Evolutionary conservation across 2,797 vertebrate species (phyloP).

Genomic region (Enteromius trimaculatus): DNA sequence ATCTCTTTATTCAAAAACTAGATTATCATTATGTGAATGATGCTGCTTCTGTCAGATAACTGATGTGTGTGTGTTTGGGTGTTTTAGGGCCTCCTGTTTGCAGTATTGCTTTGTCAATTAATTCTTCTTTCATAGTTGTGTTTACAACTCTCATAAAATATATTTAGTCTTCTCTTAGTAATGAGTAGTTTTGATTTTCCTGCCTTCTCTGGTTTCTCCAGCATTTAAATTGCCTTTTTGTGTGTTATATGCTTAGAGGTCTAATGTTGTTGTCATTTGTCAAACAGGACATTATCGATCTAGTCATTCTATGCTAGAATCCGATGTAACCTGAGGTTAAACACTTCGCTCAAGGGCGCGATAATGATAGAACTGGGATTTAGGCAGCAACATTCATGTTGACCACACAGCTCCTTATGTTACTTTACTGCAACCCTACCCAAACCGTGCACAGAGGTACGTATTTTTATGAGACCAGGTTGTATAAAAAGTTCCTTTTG

Average conservation of each 20-base stretch:
- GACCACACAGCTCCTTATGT: not conserved
- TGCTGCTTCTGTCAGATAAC: constrained; percentile 11
- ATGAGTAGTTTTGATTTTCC: not conserved
- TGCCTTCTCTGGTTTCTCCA: not conserved
- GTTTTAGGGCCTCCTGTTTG: not conserved
- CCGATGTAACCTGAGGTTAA: constrained; percentile 4
- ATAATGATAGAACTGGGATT: constrained; percentile 23
- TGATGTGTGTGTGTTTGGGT: not conserved
- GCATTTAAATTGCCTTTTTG: not conserved
- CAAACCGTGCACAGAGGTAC: too few relatives aligned
- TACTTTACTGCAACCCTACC: not conserved
- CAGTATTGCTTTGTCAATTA: not conserved
- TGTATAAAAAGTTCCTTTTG: too few relatives aligned
- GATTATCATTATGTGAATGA: constrained; percentile 6
- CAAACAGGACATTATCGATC: constrained; percentile 34
- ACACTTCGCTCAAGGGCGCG: not conserved
- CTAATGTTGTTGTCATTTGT: constrained; percentile 23
- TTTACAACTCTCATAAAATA: not conserved
- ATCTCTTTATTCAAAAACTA: constrained; percentile 10
- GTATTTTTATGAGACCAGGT: too few relatives aligned
- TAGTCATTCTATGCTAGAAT: constrained; percentile 7
- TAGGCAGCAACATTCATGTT: constrained; percentile 2
- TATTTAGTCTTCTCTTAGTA: not conserved
- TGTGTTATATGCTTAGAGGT: not conserved
- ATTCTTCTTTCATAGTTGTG: not conserved